These are phyloP conservation scores for Hypolimnas misippus DNA, from an alignment of 2,888 invertebrate species.

Conservation along the genomic window DNA sequence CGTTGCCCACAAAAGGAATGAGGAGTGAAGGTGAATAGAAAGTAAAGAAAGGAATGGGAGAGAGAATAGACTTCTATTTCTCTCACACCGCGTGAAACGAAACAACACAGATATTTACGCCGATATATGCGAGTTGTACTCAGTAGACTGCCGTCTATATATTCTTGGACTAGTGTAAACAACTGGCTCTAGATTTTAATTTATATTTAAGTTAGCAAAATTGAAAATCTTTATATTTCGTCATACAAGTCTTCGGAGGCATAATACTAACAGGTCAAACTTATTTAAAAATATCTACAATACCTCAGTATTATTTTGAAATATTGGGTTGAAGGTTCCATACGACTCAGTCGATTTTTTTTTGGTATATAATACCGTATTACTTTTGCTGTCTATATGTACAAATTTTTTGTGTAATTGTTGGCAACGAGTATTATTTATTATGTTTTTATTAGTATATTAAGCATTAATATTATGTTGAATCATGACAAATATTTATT, in stretches of 20 bases:
- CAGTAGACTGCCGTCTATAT: too few relatives aligned
- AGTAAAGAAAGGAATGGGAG: too few relatives aligned
- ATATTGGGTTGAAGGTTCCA: slow-evolving; percentile 31
- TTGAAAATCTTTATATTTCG: neutral
- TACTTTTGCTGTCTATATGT: slow-evolving; percentile 63
- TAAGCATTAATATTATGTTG: slow-evolving; percentile 62
- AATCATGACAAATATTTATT: slow-evolving; percentile 81
- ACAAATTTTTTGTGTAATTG: slow-evolving; percentile 57
- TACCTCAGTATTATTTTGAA: slow-evolving; percentile 46
- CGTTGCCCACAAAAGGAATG: too few relatives aligned
- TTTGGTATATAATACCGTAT: slow-evolving; percentile 45
- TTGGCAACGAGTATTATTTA: slow-evolving; percentile 73
- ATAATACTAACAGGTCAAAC: neutral
- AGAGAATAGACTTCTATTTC: too few relatives aligned
- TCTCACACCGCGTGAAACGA: too few relatives aligned
- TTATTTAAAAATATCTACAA: slow-evolving; percentile 26
- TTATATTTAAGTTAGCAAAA: slow-evolving; percentile 1
- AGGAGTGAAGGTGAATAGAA: too few relatives aligned
- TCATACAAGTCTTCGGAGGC: slow-evolving; percentile 1
- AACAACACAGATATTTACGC: too few relatives aligned
- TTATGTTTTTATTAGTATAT: slow-evolving; percentile 55
- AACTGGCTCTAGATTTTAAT: neutral
- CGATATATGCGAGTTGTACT: too few relatives aligned
- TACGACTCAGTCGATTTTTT: slow-evolving; percentile 40
- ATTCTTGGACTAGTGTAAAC: neutral